Conservation (phyloP, 2,797 vertebrate species). For the Urocyon cinereoargenteus region DNA sequence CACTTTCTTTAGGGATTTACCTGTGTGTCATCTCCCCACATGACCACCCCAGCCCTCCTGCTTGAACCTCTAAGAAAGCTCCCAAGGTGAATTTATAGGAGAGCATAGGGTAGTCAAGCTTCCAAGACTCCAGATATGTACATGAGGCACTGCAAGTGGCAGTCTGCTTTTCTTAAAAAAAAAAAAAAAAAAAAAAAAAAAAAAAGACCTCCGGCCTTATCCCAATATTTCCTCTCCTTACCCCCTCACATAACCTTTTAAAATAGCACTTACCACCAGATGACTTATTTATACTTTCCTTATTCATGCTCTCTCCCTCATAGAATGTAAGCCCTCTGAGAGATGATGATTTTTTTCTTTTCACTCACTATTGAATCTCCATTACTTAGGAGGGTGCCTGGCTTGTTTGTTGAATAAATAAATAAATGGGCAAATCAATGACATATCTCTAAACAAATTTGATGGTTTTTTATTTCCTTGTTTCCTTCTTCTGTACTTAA, state of each 20-base stretch:
- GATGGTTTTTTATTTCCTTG: conserved; percentile 1
- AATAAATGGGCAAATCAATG: background rate
- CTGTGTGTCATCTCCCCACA: background rate
- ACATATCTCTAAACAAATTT: background rate
- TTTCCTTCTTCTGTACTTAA: conserved; percentile 21
- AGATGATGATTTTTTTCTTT: background rate
- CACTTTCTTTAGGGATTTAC: background rate
- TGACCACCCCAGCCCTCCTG: too few species aligned
- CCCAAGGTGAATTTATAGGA: background rate
- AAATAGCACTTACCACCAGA: background rate
- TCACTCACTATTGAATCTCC: background rate
- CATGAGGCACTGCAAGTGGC: background rate
- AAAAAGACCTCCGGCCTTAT: background rate
- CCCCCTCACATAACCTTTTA: background rate
- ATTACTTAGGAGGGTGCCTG: background rate
- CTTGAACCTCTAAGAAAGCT: background rate
- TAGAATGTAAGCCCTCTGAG: background rate
- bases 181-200: background rate
- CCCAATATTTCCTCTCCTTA: background rate
- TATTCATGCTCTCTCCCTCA: background rate
- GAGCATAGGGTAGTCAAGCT: background rate
- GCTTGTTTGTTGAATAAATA: conserved; percentile 38
- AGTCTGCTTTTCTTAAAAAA: background rate
- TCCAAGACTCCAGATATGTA: background rate
- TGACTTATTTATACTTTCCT: background rate